Conservation (phyloP, 2,797 vertebrate genomes). For the Gadopsis marmoratus region DNA sequence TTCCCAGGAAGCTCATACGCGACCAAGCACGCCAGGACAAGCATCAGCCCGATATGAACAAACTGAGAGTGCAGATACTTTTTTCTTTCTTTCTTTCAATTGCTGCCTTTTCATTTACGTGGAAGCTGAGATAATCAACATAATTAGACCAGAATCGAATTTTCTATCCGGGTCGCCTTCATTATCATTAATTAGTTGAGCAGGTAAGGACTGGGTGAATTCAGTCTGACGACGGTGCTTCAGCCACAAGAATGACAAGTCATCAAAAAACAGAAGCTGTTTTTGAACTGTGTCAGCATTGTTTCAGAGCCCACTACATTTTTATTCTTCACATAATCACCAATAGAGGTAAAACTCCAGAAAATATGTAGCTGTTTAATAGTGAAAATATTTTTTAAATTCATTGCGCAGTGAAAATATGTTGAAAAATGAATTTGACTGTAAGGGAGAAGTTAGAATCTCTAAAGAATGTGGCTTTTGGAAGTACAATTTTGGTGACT, state of each 20-base stretch:
- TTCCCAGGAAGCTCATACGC: neutral
- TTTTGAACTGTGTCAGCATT: neutral
- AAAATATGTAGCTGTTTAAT: neutral
- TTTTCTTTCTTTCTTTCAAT: neutral
- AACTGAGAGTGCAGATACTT: neutral
- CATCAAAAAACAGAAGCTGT: constrained; percentile 5
- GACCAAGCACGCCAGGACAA: too few species aligned
- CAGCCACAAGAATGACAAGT: constrained; percentile 22
- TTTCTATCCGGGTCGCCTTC: constrained; percentile 37
- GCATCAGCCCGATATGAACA: neutral
- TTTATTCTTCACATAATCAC: neutral
- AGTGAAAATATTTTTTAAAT: neutral
- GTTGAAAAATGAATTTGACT: neutral
- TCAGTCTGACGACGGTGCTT: neutral
- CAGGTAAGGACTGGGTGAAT: constrained; percentile 4
- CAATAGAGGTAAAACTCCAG: neutral
- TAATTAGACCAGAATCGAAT: constrained; percentile 23
- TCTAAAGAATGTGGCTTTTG: neutral
- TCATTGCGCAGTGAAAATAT: neutral
- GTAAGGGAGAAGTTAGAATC: neutral
- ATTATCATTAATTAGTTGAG: constrained; percentile 39
- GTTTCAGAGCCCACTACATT: neutral
- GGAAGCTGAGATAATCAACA: constrained; percentile 26
- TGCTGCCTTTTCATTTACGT: constrained; percentile 15
- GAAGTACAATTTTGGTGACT: neutral